Base-by-base conservation (phyloP, 2,888 invertebrate species). In the Microctonus hyperodae region DNA sequence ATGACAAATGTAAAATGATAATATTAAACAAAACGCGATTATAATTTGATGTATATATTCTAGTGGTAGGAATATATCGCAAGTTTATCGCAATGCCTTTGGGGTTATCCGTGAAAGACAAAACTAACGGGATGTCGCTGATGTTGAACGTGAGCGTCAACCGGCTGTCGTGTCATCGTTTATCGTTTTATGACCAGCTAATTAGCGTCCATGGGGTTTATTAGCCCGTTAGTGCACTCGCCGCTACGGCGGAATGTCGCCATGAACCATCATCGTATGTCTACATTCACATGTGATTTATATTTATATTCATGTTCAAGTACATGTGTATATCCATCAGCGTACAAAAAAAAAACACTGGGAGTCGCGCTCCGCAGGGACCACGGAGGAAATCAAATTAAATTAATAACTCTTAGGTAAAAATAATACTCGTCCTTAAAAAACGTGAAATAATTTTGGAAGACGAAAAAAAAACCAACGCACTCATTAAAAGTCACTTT, bases 71-170 rank as follows among this genome's bases (percentile, higher is more conserved):
- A 53, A 51, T 60, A 51, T 55, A 58, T 61, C 64, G 57, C 68
- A 70, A 53, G 81, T 81, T 83, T 81, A 83, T 82, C 83, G 70
- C 83, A 70, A 68, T 25, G 60, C 33, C 53, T 16, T 57, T 67
- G 78, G 70, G 83, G 83, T 83, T 83, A 83, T 83, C 83, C 78
- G 67, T 75, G 75, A 77, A 63, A 82, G 81, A 82, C 81, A 81
- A 80, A 82, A 82, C 80, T 81, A 80, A 81, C 79, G 76, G 77
- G 80, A 70, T 81, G 81, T 82, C 79, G 72, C 77, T 76, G 48
- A 28, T 28, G 40, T 61, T 55, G 64, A 63, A 64, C 50, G 51
- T 63, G 64, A 65, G 73, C 78, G 80, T 80, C 81, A 79, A 81
- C 80, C 77, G 76, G 68, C 70, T 68, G 69, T 73, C 72, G 73